Conservation (phyloP, 2,888 invertebrate species). For the Dorcus hopei region DNA sequence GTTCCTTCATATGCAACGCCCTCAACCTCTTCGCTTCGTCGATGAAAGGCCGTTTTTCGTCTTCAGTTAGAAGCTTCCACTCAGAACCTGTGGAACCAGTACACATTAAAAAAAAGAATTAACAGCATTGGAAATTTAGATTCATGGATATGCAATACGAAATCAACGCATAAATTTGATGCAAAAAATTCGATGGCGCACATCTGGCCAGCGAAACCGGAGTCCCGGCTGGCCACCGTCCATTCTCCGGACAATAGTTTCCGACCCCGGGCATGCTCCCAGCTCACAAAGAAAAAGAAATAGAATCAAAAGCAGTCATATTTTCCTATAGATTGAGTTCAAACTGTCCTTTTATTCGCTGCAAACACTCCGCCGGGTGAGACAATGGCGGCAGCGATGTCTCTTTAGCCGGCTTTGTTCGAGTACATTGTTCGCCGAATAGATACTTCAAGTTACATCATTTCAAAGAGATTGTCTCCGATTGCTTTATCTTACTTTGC, state of each 20-base stretch:
- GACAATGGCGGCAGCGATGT: conserved; percentile 47
- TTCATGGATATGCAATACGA: background rate
- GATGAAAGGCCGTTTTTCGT: conserved; percentile 94
- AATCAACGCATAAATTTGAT: too few species aligned
- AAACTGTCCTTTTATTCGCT: conserved; percentile 48
- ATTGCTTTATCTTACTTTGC: conserved; percentile 47
- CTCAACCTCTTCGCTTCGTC: conserved; percentile 95
- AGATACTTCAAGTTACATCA: conserved; percentile 52
- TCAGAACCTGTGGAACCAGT: conserved; percentile 69
- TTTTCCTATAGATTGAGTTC: conserved; percentile 44
- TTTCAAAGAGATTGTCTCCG: conserved; percentile 42
- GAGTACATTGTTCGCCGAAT: conserved; percentile 45
- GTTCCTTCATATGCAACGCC: conserved; percentile 93
- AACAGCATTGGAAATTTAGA: background rate
- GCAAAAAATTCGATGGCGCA: too few species aligned
- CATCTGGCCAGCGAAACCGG: too few species aligned
- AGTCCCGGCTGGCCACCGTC: too few species aligned
- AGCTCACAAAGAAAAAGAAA: conserved; percentile 20
- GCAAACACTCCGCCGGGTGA: conserved; percentile 44
- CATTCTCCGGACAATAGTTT: conserved; percentile 12
- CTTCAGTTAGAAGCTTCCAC: conserved; percentile 92
- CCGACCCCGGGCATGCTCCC: conserved; percentile 16
- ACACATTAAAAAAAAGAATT: too few species aligned
- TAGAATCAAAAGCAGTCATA: conserved; percentile 25
- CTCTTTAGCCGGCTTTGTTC: conserved; percentile 50